phyloP scores from a whole-genome alignment of 1,140 invertebrate genomes.

The Popillia japonica region DNA sequence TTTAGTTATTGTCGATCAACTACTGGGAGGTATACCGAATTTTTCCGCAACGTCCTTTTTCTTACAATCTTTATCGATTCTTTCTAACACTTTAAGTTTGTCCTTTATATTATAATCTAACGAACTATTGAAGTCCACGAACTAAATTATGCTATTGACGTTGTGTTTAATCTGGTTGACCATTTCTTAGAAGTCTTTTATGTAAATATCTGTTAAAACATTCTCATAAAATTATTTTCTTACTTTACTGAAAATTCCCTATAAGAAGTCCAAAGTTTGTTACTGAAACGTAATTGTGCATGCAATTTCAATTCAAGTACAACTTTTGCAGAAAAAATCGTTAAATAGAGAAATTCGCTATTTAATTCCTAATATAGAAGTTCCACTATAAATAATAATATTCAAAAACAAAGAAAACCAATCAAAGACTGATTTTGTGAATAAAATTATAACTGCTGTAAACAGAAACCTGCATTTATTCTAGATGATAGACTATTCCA shows the following conservation, averaged over 20 bases:
- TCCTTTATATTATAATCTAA: not conserved
- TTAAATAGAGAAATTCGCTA: slow-evolving; percentile 1
- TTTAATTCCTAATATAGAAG: too few species aligned
- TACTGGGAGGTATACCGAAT: too few species aligned
- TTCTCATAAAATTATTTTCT: not conserved
- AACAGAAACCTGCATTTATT: too few species aligned
- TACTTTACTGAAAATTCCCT: not conserved
- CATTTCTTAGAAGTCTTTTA: not conserved
- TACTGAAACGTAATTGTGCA: not conserved
- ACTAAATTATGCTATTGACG: not conserved
- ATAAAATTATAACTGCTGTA: too few species aligned
- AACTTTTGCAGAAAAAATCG: not conserved
- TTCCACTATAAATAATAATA: too few species aligned
- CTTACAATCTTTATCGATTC: not conserved
- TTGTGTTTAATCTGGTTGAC: not conserved
- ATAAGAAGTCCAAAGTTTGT: slow-evolving; percentile 23
- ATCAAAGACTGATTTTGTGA: too few species aligned
- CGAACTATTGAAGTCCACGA: not conserved
- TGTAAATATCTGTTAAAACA: not conserved
- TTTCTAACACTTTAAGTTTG: too few species aligned
- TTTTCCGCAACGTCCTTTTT: too few species aligned
- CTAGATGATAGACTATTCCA: too few species aligned
- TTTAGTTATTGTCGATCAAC: too few species aligned
- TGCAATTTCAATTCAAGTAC: not conserved
- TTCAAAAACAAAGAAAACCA: too few species aligned